These are phyloP conservation scores for Ia io DNA, from an alignment of 2,113 vertebrate species.

Conservation along the genomic window DNA sequence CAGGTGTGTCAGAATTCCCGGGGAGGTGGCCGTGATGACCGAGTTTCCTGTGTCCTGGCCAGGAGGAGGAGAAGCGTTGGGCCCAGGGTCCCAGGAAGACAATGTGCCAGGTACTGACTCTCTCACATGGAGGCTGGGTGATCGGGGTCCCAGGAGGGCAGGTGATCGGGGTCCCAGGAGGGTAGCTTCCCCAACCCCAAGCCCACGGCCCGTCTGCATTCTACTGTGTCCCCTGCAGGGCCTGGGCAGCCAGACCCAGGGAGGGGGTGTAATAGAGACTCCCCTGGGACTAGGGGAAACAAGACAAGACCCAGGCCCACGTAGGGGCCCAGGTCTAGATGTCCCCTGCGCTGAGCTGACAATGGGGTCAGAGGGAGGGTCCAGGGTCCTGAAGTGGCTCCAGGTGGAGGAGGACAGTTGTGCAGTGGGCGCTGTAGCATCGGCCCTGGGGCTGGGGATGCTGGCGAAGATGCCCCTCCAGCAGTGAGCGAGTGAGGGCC, in stretches of 20 bases:
- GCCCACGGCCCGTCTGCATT: neutral
- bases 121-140: neutral
- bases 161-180: neutral
- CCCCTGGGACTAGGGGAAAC: neutral
- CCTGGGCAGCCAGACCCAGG: neutral
- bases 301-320: neutral
- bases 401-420: neutral
- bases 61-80: neutral
- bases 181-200: neutral
- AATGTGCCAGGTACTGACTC: neutral
- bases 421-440: neutral
- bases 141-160: neutral
- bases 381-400: neutral
- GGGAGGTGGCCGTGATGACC: neutral
- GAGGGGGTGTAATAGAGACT: neutral
- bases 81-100: neutral
- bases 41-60: neutral
- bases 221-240: neutral
- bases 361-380: neutral
- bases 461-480: neutral
- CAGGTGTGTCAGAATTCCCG: fast-evolving
- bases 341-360: neutral
- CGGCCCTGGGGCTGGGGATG: neutral
- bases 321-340: neutral
- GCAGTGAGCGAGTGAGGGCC: neutral